Evolutionary conservation across 2,888 invertebrate species (phyloP), one percentile per base, ranked within the genome.

Genomic region (Hyalella azteca): DNA sequence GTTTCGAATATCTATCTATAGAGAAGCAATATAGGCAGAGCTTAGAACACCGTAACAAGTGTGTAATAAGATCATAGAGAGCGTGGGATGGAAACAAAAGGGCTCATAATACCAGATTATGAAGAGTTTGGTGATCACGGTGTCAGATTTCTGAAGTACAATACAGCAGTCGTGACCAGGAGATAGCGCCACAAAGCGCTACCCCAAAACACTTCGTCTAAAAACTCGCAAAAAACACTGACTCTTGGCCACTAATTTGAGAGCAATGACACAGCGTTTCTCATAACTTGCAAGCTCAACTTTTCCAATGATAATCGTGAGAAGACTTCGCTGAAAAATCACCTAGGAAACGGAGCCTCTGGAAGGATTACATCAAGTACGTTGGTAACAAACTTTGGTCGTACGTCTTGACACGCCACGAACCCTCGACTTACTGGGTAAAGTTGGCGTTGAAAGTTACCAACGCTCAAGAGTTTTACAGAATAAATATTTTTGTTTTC

Each of bases 261-360:
- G 66, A 66, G 66, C 66, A 32, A 66, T 66, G 66, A 66, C 66
- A 36, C 66, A 66, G 66, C 66, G 66, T 36, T 66, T 66, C 66
- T 66, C 66, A 66, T 66, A 66, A 66, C 66, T 66, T 66, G 66
- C 66, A 66, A 66, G 66, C 66, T 36, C 66, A 66, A 66, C 66
- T 66, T 66, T 66, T 66, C 66, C 66, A 66, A 66, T 66, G 66
- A 66, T 66, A 66, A 66, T 66, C 66, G 66, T 66, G 66, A 66
- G 66, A 66, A 36, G 66, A n/a, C 66, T 36, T 66, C 36, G 36
- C 32, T 66, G 66, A 66, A 66, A 66, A 66, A 66, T 66, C 36
- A 66, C 66, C 39, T 36, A n/a, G 29, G 66, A 66, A 66, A 66
- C 66, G 66, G 66, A 19, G 66, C 66, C 66, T 66, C 5, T 36